Percentiles rank a stretch among this genome's conserved stretches.
These are phyloP conservation scores for Cosmorhoe ocellata DNA, from an alignment of 2,888 invertebrate species.

Conservation along the genomic window DNA sequence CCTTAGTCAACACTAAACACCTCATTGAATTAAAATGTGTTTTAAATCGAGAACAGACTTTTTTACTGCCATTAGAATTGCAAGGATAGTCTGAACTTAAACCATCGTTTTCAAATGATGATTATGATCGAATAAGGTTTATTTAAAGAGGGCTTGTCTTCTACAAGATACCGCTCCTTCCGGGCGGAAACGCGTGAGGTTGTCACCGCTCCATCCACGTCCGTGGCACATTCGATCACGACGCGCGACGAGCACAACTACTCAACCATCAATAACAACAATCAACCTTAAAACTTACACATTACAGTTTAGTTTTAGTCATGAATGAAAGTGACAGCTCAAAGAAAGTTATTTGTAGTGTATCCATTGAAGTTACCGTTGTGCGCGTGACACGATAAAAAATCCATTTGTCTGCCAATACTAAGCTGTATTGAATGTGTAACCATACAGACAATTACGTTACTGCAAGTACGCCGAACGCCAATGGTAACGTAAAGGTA, in stretches of 20 bases:
- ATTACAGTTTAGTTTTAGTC: slow-evolving; percentile 38
- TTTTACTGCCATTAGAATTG: no score
- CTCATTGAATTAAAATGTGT: no score
- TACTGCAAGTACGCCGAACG: background rate
- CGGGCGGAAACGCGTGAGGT: slow-evolving; percentile 57
- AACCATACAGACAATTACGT: no score
- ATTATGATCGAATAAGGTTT: no score
- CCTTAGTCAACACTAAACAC: no score
- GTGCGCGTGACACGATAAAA: slow-evolving; percentile 11
- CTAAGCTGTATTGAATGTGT: background rate
- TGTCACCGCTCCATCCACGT: slow-evolving; percentile 60
- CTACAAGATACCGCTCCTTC: slow-evolving; percentile 51
- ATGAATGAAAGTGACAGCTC: slow-evolving; percentile 55
- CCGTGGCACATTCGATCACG: slow-evolving; percentile 36
- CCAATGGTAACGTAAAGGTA: background rate
- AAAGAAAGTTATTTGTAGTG: slow-evolving; percentile 63
- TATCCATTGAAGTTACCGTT: slow-evolving; percentile 48
- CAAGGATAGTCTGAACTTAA: no score
- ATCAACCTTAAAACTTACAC: slow-evolving; percentile 34
- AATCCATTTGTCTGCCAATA: slow-evolving; percentile 7
- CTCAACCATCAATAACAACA: slow-evolving; percentile 30
- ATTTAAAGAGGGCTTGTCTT: no score
- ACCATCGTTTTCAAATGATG: no score
- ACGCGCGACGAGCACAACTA: slow-evolving; percentile 19
- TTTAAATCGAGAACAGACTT: no score